Evolutionary conservation across 64 coral and sea anemone genomes (phyloP).

Genomic region (Actinia equina): DNA sequence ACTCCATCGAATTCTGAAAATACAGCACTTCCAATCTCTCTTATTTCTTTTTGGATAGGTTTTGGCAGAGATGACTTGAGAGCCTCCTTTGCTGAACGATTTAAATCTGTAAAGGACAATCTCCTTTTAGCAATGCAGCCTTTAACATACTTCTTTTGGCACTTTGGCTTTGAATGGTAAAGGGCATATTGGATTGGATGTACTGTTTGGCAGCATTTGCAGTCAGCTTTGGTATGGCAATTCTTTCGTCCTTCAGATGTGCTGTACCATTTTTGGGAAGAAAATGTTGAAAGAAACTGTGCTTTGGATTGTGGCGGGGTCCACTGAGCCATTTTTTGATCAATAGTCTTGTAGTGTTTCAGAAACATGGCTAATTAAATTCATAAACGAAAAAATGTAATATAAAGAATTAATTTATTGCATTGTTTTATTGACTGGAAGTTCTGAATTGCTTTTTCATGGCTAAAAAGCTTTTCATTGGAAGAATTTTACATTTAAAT

Average conservation of each 20-base stretch:
- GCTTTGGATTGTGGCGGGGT: not conserved
- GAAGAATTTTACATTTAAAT: not conserved
- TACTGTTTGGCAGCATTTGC: not conserved
- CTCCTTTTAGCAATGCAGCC: not conserved
- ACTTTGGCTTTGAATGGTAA: not conserved
- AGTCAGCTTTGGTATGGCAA: not conserved
- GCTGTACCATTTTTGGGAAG: not conserved
- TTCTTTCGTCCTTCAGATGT: not conserved
- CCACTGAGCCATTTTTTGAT: not conserved
- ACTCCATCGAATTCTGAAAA: conserved; percentile 3
- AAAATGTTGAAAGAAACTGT: not conserved
- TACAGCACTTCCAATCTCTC: conserved; percentile 12
- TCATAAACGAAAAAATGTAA: not conserved
- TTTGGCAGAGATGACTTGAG: not conserved
- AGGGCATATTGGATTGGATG: not conserved
- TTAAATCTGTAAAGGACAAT: not conserved
- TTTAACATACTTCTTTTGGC: not conserved
- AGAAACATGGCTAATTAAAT: not conserved
- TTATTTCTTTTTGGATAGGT: not conserved
- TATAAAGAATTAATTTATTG: not conserved
- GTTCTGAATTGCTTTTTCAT: not conserved
- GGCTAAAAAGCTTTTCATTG: not conserved
- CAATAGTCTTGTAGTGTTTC: not conserved
- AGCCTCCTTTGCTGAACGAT: not conserved
- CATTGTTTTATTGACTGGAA: not conserved